Evolutionary conservation across 2,797 vertebrate species (phyloP).

Genomic region (Galagoides demidoff): DNA sequence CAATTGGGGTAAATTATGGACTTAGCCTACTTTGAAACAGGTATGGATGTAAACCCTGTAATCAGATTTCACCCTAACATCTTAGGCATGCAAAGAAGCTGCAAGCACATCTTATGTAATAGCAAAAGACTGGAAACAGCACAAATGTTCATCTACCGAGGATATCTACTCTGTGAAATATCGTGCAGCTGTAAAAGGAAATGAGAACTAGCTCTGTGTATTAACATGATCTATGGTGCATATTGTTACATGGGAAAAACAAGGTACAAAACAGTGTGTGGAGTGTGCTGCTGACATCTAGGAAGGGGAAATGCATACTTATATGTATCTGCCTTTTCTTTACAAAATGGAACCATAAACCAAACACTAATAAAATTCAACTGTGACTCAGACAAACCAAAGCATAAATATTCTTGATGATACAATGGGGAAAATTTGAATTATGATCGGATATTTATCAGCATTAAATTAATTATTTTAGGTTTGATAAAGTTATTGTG

Average conservation of each 20-base stretch:
- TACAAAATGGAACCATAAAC: no score
- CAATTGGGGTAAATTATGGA: neutral
- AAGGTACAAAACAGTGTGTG: neutral
- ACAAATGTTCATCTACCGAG: neutral
- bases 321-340: neutral
- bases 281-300: neutral
- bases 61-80: constrained; percentile 1
- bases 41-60: neutral
- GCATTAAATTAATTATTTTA: no score
- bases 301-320: neutral
- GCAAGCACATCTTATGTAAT: neutral
- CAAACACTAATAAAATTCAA: neutral
- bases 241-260: neutral
- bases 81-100: neutral
- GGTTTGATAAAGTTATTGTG: no score
- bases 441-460: no score
- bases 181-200: neutral
- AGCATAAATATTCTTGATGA: no score
- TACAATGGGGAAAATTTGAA: no score
- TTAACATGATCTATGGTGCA: neutral
- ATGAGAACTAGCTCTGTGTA: neutral
- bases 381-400: no score
- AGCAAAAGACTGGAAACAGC: neutral
- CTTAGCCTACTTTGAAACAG: neutral
- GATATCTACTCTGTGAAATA: neutral